Evolutionary conservation across 2,888 invertebrate genomes (phyloP), one percentile per base, ranked within the genome.

Genomic region (Campoplex capitator): DNA sequence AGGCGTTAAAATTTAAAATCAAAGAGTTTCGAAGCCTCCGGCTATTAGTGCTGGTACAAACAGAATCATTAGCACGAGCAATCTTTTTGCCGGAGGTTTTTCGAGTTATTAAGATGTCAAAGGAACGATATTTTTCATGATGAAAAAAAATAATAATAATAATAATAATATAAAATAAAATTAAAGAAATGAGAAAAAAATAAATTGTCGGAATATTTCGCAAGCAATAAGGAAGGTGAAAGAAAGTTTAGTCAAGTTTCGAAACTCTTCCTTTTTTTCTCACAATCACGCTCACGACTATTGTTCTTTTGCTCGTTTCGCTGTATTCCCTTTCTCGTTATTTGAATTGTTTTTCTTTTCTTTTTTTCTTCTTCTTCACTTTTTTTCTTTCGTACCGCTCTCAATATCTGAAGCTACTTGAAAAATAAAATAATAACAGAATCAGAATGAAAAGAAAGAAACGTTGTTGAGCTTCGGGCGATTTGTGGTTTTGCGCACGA

Each of bases 291-390:
- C 80, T 62, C 68, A 4, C 62, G 38, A 78, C 67, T 32, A 73
- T 77, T 83, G 73, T 74, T 74, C 28, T 62, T 48, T 51, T 67
- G 79, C 83, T 86, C 80, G 79, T 70, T 48, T 67, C 51, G 65
- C 23, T n/a, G 38, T 32, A 13, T 51, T 67, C 73, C 70, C 58
- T 73, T 84, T 81, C 65, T 68, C 54, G 70, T 42, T 48, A 45
- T 68, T 32, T 11, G 11, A 78, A 23, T 35, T 68, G 28, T 58
- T 75, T 45, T 79, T 56, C 67, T 85, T 84, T 23, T 0, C 38
- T 38, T 6, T 38, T 38, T 38, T 38, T 38, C 6, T 6, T 6
- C 4, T 6, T 38, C 4, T 38, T 38, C 6, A 38, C 23, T 38
- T 38, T 38, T 38, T 38, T 38, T 3, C 38, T 6, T 6, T 38